Evolutionary conservation across 2,113 vertebrate genomes (phyloP).

Genomic region (Pica pica): DNA sequence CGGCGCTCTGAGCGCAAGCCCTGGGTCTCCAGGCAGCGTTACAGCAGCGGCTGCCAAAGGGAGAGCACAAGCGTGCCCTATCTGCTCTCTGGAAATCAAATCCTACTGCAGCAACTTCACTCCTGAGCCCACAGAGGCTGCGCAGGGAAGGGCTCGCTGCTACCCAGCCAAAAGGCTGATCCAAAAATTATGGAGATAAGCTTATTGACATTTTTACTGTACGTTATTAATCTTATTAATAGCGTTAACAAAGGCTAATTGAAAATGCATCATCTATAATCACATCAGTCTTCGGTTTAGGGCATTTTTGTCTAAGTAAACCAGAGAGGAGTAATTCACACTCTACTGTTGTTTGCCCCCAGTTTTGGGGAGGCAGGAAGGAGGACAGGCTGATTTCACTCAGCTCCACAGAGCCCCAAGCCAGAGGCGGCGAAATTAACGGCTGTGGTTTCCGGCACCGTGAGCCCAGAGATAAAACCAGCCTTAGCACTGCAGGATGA

Average conservation of each 20-base stretch:
- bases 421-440: conserved; percentile 42
- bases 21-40: neutral
- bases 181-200: conserved; percentile 69
- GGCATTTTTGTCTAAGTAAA: conserved; percentile 68
- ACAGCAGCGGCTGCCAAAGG: neutral
- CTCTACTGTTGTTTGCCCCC: conserved; percentile 51
- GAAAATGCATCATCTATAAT: conserved; percentile 71
- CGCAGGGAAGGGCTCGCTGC: conserved; percentile 25
- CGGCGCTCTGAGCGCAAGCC: neutral
- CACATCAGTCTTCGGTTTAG: conserved; percentile 62
- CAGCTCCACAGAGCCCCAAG: neutral
- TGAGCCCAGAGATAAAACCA: conserved; percentile 52
- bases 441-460: conserved; percentile 38
- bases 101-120: conserved; percentile 10
- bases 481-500: neutral
- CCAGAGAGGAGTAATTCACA: conserved; percentile 56
- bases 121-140: conserved; percentile 32
- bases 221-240: conserved; percentile 75
- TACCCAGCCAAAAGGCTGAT: conserved; percentile 50
- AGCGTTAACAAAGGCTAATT: conserved; percentile 73
- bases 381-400: conserved; percentile 53
- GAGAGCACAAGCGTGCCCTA: neutral
- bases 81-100: conserved; percentile 30
- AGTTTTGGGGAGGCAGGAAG: conserved; percentile 62
- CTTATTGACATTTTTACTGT: conserved; percentile 71